Conservation (phyloP, 2,113 vertebrate species). For the Centropus bengalensis region DNA sequence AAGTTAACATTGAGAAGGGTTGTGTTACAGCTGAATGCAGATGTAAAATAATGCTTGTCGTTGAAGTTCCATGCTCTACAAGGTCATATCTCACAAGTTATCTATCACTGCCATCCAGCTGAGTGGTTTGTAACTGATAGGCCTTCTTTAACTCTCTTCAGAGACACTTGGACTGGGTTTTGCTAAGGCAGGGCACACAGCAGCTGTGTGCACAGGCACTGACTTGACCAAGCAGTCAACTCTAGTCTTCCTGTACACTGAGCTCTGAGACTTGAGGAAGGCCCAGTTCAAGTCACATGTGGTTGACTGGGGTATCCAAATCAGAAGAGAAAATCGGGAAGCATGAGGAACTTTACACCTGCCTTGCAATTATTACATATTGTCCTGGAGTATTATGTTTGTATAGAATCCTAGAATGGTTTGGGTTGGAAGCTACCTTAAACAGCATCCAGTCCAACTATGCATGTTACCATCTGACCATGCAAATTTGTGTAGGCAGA, state of each 20-base stretch:
- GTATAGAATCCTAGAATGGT: neutral
- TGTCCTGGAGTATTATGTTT: neutral
- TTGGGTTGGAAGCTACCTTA: neutral
- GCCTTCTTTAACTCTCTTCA: neutral
- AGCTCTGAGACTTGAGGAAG: neutral
- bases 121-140: neutral
- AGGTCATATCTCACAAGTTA: neutral
- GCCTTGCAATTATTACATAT: neutral
- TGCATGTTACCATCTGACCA: neutral
- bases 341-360: neutral
- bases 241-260: neutral
- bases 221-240: neutral
- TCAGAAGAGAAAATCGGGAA: neutral
- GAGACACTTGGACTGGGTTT: neutral
- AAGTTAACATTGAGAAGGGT: neutral
- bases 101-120: neutral
- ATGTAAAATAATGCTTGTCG: neutral
- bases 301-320: neutral
- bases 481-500: neutral
- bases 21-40: neutral
- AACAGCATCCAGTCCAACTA: neutral
- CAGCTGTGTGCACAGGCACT: fast-evolving
- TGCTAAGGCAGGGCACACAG: neutral
- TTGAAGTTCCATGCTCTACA: neutral
- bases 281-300: neutral